These are phyloP conservation scores for Leucania comma DNA, from an alignment of 2,888 invertebrate genomes.

Conservation along the genomic window DNA sequence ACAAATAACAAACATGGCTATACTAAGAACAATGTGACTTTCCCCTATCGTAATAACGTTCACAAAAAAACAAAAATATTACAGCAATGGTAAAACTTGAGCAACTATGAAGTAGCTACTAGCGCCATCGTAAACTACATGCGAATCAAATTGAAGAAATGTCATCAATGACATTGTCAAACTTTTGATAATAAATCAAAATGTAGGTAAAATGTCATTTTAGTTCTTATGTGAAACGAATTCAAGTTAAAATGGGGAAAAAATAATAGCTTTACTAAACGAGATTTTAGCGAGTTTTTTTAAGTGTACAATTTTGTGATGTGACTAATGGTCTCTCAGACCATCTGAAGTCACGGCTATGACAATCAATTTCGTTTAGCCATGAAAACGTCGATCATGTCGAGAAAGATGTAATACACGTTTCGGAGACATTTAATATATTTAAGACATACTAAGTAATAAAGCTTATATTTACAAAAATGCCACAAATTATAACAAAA, in stretches of 20 bases:
- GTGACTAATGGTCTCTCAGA: no score
- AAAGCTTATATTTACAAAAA: background rate
- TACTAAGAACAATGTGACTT: conserved; percentile 31
- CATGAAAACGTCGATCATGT: no score
- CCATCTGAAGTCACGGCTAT: no score
- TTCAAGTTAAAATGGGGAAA: no score
- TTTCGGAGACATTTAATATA: background rate
- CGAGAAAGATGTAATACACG: background rate
- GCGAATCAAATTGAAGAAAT: background rate
- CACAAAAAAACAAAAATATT: background rate
- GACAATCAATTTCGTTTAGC: no score
- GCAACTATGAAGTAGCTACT: conserved; percentile 14
- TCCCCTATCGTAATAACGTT: background rate
- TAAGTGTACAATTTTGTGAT: no score
- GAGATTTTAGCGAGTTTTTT: no score
- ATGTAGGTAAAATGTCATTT: no score
- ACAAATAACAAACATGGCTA: conserved; percentile 20
- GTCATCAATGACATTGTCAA: conserved; percentile 2
- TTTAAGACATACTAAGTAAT: background rate
- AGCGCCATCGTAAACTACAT: background rate
- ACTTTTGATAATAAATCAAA: background rate
- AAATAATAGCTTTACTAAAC: no score
- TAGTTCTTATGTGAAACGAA: no score
- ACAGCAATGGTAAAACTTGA: background rate
- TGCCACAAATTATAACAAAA: background rate